phyloP scores from a whole-genome alignment of 2,888 invertebrate species.

The Salpingus planirostris region DNA sequence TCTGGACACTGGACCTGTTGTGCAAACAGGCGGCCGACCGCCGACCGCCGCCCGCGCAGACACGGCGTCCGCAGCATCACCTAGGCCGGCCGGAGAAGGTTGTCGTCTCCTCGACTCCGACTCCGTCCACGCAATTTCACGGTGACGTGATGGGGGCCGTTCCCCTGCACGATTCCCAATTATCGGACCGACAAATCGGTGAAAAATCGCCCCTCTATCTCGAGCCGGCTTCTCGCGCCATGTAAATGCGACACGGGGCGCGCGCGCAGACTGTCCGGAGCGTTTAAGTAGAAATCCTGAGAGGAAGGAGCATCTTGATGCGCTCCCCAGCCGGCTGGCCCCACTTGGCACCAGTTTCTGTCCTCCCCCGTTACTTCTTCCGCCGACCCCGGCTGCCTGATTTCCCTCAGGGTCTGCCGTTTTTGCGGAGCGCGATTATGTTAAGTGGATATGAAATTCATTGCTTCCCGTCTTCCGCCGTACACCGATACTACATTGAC shows the following conservation, averaged over 20 bases:
- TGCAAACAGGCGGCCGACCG: conserved; percentile 32
- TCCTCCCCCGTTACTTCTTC: conserved; percentile 19
- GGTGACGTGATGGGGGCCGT: too few species aligned
- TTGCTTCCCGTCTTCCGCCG: conserved; percentile 24
- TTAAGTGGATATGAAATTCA: conserved; percentile 41
- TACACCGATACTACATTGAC: conserved; percentile 14
- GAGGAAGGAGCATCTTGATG: conserved; percentile 31
- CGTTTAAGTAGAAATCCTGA: conserved; percentile 26
- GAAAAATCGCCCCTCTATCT: too few species aligned
- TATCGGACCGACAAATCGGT: too few species aligned
- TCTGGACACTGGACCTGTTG: conserved; percentile 34
- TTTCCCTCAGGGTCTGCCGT: conserved; percentile 40
- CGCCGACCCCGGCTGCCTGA: conserved; percentile 28
- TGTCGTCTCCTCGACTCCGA: too few species aligned
- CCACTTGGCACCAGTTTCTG: conserved; percentile 33
- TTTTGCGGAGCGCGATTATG: conserved; percentile 38
- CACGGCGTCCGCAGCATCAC: too few species aligned
- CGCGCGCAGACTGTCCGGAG: conserved; percentile 8
- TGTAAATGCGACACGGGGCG: neutral
- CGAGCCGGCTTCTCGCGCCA: neutral
- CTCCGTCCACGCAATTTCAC: too few species aligned
- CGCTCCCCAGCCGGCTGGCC: conserved; percentile 28
- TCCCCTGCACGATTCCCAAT: too few species aligned
- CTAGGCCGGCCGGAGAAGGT: too few species aligned
- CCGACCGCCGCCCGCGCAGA: conserved; percentile 3